These are phyloP conservation scores for Scatophagus argus DNA, from an alignment of 2,113 vertebrate species.

Conservation along the genomic window DNA sequence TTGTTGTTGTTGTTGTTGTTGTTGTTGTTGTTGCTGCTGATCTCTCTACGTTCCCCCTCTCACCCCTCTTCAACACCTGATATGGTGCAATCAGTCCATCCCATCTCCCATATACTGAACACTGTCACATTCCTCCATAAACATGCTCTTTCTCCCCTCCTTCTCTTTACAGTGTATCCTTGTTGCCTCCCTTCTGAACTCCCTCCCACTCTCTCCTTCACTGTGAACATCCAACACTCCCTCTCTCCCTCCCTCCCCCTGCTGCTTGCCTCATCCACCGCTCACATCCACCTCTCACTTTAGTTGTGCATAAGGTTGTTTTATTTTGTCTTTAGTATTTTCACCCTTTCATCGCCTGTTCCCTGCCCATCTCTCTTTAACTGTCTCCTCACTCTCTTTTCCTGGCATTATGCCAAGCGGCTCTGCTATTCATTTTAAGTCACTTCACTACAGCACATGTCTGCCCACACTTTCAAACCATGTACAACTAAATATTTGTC, in stretches of 20 bases:
- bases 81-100: conserved; percentile 60
- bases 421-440: conserved; percentile 45
- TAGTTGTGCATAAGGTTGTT: conserved; percentile 27
- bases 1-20: too few relatives aligned
- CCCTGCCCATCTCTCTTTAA: conserved; percentile 17
- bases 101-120: conserved; percentile 63
- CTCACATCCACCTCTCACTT: conserved; percentile 20
- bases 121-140: conserved; percentile 74
- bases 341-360: conserved; percentile 12
- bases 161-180: conserved; percentile 62
- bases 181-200: conserved; percentile 67
- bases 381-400: conserved; percentile 13
- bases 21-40: too few relatives aligned
- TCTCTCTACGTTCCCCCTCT: conserved; percentile 29
- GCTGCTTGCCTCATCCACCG: conserved; percentile 34
- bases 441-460: conserved; percentile 29
- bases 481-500: background rate
- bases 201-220: conserved; percentile 70
- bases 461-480: conserved; percentile 27
- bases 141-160: conserved; percentile 54
- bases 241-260: conserved; percentile 26
- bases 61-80: conserved; percentile 47
- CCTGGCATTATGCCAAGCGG: conserved; percentile 30
- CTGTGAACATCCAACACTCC: conserved; percentile 57
- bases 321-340: conserved; percentile 27